These are phyloP conservation scores for Synanthedon tipuliformis DNA, from an alignment of 2,888 invertebrate species.

Conservation along the genomic window DNA sequence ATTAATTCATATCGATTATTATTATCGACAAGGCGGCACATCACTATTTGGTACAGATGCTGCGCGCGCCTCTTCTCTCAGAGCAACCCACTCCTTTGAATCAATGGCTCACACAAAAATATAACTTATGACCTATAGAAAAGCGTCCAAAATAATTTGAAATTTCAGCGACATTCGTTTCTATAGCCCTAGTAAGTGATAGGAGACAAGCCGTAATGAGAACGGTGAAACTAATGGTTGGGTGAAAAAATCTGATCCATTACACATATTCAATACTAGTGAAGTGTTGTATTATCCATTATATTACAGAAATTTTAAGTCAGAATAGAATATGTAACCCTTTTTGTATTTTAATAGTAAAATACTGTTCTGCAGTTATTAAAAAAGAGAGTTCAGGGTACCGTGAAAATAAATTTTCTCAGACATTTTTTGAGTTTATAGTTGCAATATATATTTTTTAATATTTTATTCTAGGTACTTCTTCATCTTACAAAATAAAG, in stretches of 20 bases:
- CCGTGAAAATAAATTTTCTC: too few species aligned
- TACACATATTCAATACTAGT: neutral
- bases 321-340: too few species aligned
- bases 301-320: too few species aligned
- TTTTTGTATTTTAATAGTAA: too few species aligned
- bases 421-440: too few species aligned
- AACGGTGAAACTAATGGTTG: neutral
- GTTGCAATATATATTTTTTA: too few species aligned
- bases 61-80: conserved; percentile 49
- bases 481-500: too few species aligned
- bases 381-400: too few species aligned
- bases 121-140: conserved; percentile 12
- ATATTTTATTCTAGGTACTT: too few species aligned
- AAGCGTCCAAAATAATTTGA: conserved; percentile 9
- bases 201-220: neutral
- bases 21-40: conserved; percentile 11
- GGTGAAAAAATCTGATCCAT: neutral
- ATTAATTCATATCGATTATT: too few species aligned
- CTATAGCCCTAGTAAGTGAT: neutral
- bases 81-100: conserved; percentile 41
- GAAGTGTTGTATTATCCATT: too few species aligned
- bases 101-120: conserved; percentile 19
- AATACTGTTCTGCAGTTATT: too few species aligned
- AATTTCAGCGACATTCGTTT: neutral
- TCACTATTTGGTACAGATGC: conserved; percentile 23